A percentile compares a stretch with the other conserved stretches of the same genome.
phyloP scores from a whole-genome alignment of 2,113 vertebrate genomes.

The Poicephalus gulielmi region DNA sequence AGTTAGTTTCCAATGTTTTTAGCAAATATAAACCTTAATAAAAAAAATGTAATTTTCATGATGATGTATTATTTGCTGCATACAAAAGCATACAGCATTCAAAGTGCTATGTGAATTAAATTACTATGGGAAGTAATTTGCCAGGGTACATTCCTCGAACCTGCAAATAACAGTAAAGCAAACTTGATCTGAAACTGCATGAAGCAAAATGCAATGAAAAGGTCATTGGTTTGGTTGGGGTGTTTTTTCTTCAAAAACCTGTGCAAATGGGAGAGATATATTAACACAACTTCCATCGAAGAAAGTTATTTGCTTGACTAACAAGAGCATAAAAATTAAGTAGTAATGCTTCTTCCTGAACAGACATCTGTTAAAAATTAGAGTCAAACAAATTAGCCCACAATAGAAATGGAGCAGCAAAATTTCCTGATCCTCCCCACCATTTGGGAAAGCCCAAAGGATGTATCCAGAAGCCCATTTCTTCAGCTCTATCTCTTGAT shows the following conservation, averaged over 20 bases:
- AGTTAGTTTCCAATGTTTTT: not conserved
- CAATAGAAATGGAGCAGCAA: not conserved
- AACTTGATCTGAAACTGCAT: not conserved
- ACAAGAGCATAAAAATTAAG: not conserved
- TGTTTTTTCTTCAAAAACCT: not conserved
- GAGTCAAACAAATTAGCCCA: not conserved
- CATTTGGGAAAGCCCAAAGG: not conserved
- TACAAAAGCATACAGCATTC: not conserved
- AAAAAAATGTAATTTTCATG: not conserved
- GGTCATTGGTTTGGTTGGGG: fast-evolving
- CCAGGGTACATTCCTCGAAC: not conserved
- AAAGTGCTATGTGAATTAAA: not conserved
- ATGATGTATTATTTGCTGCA: not conserved
- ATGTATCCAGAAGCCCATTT: not conserved
- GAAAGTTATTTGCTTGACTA: not conserved
- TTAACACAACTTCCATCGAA: not conserved
- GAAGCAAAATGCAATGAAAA: not conserved
- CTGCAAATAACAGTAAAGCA: not conserved
- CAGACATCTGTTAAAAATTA: not conserved
- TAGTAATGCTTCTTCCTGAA: not conserved
- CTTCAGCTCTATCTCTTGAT: not conserved
- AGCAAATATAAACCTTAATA: not conserved
- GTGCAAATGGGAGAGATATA: not conserved
- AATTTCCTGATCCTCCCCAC: not conserved
- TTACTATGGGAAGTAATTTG: not conserved